Evolutionary conservation across 2,888 invertebrate genomes (phyloP).

Genomic region (Protonemura montana): DNA sequence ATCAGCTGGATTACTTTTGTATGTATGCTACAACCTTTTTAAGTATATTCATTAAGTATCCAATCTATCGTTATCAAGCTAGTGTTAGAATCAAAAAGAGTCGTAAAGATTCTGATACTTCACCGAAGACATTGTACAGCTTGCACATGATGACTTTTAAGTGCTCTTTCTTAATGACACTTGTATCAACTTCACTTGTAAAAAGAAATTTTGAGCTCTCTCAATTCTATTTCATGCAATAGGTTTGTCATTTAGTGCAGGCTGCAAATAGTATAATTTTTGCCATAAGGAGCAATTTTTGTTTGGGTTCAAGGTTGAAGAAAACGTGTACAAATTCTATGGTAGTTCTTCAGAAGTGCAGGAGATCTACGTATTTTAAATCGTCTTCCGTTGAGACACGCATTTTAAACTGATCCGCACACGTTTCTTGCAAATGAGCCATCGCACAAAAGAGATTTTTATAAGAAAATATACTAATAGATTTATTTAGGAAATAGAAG

Average conservation of each 20-base stretch:
- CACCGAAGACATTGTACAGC: background rate
- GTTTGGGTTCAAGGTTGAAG: background rate
- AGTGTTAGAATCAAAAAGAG: background rate
- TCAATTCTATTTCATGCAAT: constrained; percentile 8
- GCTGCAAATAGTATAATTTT: background rate
- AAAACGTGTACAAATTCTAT: constrained; percentile 8
- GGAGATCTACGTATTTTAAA: constrained; percentile 30
- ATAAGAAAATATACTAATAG: constrained; percentile 45
- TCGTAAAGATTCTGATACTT: constrained; percentile 8
- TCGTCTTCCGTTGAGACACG: constrained; percentile 50
- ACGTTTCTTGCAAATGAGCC: constrained; percentile 48
- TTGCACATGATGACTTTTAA: constrained; percentile 15
- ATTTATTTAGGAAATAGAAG: constrained; percentile 47
- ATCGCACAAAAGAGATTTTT: constrained; percentile 42
- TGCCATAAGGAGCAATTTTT: background rate
- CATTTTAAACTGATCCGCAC: constrained; percentile 46
- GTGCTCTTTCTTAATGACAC: constrained; percentile 27
- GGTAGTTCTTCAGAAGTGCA: constrained; percentile 35
- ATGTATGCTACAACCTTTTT: constrained; percentile 48
- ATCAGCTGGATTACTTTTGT: constrained; percentile 46
- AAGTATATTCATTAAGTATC: constrained; percentile 46
- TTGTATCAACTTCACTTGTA: background rate
- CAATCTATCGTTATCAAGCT: constrained; percentile 42
- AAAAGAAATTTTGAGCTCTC: constrained; percentile 28
- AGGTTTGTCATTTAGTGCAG: background rate